Conservation (phyloP, 2,888 invertebrate species). For the Sycophila texana region DNA sequence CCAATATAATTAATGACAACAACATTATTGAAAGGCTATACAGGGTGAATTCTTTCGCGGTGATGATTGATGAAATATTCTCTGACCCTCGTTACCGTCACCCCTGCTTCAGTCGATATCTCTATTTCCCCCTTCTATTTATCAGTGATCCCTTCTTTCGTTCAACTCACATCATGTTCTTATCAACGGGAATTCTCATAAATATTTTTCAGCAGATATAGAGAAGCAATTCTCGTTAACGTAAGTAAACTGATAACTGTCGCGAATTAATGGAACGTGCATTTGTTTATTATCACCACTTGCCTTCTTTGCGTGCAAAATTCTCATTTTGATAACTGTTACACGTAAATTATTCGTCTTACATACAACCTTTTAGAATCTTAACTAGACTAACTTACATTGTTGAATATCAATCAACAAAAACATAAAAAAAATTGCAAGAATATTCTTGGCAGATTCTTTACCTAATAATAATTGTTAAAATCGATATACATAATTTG, state of each 20-base stretch:
- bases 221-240: not conserved
- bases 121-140: slow-evolving; percentile 21
- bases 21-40: slow-evolving; percentile 15
- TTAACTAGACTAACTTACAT: too few relatives aligned
- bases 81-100: not conserved
- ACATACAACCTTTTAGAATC: too few relatives aligned
- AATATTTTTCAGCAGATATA: not conserved
- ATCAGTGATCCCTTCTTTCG: not conserved
- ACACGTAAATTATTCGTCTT: too few relatives aligned
- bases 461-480: too few relatives aligned
- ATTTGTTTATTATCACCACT: too few relatives aligned
- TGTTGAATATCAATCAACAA: too few relatives aligned
- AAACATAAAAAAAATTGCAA: too few relatives aligned
- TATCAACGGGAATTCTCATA: not conserved
- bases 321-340: too few relatives aligned
- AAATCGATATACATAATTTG: too few relatives aligned
- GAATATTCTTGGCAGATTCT: too few relatives aligned
- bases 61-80: slow-evolving; percentile 37
- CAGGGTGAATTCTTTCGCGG: slow-evolving; percentile 20
- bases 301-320: too few relatives aligned
- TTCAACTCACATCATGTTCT: not conserved
- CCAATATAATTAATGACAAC: slow-evolving; percentile 33
- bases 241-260: not conserved
- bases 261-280: too few relatives aligned
- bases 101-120: slow-evolving; percentile 11